Percentiles rank a stretch among this genome's conserved stretches.
These are phyloP conservation scores for Autographa gamma DNA, from an alignment of 2,888 invertebrate genomes.

Conservation along the genomic window DNA sequence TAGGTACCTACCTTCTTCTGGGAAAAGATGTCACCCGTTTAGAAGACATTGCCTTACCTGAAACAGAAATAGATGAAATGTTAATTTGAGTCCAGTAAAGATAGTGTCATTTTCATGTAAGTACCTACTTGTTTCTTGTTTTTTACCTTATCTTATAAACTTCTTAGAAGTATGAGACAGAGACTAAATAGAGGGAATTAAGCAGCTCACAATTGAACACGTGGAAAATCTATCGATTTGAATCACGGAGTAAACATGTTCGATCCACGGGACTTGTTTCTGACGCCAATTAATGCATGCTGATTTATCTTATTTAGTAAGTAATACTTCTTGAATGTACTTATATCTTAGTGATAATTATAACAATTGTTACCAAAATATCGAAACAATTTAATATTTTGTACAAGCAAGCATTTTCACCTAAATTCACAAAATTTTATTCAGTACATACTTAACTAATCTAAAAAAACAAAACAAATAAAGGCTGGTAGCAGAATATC, in stretches of 20 bases:
- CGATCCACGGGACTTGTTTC: slow-evolving; percentile 27
- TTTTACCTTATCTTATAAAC: slow-evolving; percentile 20
- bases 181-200: slow-evolving; percentile 15
- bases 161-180: neutral
- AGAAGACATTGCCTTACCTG: slow-evolving; percentile 88
- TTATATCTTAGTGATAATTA: neutral
- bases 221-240: slow-evolving; percentile 38
- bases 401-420: slow-evolving; percentile 26
- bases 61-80: slow-evolving; percentile 74
- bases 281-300: slow-evolving; percentile 31
- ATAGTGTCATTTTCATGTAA: neutral
- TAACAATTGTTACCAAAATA: neutral
- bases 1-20: slow-evolving; percentile 78
- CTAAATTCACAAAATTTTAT: slow-evolving; percentile 16
- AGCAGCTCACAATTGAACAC: slow-evolving; percentile 11
- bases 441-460: slow-evolving; percentile 22
- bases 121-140: slow-evolving; percentile 43
- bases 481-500: slow-evolving; percentile 32
- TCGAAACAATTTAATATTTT: slow-evolving; percentile 6
- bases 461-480: slow-evolving; percentile 23
- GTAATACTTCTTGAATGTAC: neutral
- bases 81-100: slow-evolving; percentile 50
- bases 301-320: slow-evolving; percentile 30
- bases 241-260: slow-evolving; percentile 46
- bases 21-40: slow-evolving; percentile 81